Conservation (phyloP, 2,888 invertebrate genomes). For the Noctuana brunneofusca region DNA sequence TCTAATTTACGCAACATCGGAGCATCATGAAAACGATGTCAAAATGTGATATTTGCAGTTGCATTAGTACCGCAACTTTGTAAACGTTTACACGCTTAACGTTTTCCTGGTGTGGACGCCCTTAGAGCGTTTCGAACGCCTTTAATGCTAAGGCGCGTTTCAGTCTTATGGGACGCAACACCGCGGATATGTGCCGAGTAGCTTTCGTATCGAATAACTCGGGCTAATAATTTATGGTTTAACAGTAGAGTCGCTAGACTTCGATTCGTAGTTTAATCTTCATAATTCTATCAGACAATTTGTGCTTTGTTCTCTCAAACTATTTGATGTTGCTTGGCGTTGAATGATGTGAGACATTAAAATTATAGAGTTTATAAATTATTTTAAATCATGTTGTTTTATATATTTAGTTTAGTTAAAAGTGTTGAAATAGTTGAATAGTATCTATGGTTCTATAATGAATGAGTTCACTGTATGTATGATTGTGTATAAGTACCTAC, state of each 20-base stretch:
- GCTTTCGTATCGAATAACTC: constrained; percentile 35
- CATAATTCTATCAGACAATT: constrained; percentile 56
- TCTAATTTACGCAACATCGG: constrained; percentile 33
- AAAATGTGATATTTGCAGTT: constrained; percentile 35
- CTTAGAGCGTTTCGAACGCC: neutral
- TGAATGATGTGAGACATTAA: constrained; percentile 75
- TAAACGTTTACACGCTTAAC: constrained; percentile 30
- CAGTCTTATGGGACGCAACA: constrained; percentile 7
- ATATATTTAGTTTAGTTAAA: constrained; percentile 71
- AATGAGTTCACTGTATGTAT: constrained; percentile 63
- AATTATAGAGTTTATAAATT: constrained; percentile 67
- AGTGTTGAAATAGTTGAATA: constrained; percentile 75
- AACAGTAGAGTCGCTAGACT: constrained; percentile 79
- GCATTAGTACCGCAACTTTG: constrained; percentile 33
- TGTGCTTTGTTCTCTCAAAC: constrained; percentile 73
- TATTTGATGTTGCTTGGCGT: constrained; percentile 79
- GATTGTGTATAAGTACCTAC: constrained; percentile 56
- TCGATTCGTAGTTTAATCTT: constrained; percentile 71
- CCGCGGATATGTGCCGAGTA: constrained; percentile 29
- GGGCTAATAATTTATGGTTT: constrained; percentile 52
- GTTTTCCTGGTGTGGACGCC: constrained; percentile 18
- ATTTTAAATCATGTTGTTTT: constrained; percentile 60
- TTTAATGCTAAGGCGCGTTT: neutral
- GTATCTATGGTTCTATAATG: constrained; percentile 62
- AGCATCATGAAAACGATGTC: constrained; percentile 25